Percentiles rank a stretch among this genome's conserved stretches.
These are phyloP conservation scores for Drosophila tani DNA, from an alignment of 1,140 invertebrate species.

Conservation along the genomic window DNA sequence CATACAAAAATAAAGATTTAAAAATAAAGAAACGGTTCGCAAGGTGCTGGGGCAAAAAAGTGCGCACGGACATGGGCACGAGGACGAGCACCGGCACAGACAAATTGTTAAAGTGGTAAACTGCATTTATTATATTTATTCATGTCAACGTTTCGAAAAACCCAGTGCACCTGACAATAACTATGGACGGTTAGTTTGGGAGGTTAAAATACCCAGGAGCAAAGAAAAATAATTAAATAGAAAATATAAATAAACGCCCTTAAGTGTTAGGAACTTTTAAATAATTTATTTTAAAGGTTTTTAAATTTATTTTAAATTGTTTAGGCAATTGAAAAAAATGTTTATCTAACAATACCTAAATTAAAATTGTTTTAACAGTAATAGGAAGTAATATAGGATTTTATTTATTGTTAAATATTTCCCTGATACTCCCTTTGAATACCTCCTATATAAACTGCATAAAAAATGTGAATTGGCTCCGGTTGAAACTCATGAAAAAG, in stretches of 20 bases:
- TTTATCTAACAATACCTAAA: not conserved
- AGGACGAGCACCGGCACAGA: slow-evolving; percentile 14
- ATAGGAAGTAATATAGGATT: not conserved
- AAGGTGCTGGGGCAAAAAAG: slow-evolving; percentile 28
- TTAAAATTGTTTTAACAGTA: not conserved
- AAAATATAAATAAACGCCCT: too few relatives aligned
- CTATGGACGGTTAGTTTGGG: not conserved
- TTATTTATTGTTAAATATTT: not conserved
- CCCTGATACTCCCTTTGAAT: not conserved
- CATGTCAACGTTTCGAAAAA: slow-evolving; percentile 50
- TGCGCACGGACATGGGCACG: slow-evolving; percentile 1
- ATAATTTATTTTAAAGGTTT: not conserved
- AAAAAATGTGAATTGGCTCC: slow-evolving; percentile 29
- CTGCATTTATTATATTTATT: slow-evolving; percentile 67
- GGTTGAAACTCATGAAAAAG: slow-evolving; percentile 19
- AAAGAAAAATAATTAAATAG: not conserved
- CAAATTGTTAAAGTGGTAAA: slow-evolving; percentile 70
- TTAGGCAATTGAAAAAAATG: too few relatives aligned
- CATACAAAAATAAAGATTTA: slow-evolving; percentile 12
- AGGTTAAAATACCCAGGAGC: not conserved
- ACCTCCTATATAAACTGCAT: not conserved
- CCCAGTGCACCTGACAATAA: slow-evolving; percentile 7
- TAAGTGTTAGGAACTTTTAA: too few relatives aligned
- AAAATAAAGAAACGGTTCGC: slow-evolving; percentile 12
- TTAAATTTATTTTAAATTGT: not conserved